Conservation (phyloP, 2,797 vertebrate species). For the Trichosurus vulpecula region DNA sequence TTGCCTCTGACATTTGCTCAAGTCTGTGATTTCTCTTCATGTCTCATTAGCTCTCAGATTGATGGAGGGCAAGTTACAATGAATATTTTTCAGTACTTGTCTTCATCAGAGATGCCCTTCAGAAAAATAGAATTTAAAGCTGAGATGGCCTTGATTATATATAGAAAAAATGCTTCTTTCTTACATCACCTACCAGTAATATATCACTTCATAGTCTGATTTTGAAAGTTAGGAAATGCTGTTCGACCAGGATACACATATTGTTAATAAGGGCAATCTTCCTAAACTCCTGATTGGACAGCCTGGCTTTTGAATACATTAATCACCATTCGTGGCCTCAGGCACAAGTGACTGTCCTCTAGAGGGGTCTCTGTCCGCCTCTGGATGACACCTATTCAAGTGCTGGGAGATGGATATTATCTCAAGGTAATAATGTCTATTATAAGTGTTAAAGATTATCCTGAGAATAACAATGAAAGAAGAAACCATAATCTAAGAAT, state of each 20-base stretch:
- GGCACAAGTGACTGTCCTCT: neutral
- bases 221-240: neutral
- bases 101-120: neutral
- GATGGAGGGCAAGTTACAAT: neutral
- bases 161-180: neutral
- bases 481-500: no score
- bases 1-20: no score
- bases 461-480: no score
- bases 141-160: neutral
- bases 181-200: neutral
- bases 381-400: neutral
- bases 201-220: neutral
- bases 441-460: no score
- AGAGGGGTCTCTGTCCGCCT: neutral
- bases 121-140: neutral
- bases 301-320: no score
- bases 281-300: no score
- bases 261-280: no score
- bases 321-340: neutral
- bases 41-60: neutral
- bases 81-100: neutral
- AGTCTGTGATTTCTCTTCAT: neutral
- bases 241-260: neutral
- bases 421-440: no score
- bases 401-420: neutral